Conservation (phyloP, 2,888 invertebrate species). For the Tinea trinotella region DNA sequence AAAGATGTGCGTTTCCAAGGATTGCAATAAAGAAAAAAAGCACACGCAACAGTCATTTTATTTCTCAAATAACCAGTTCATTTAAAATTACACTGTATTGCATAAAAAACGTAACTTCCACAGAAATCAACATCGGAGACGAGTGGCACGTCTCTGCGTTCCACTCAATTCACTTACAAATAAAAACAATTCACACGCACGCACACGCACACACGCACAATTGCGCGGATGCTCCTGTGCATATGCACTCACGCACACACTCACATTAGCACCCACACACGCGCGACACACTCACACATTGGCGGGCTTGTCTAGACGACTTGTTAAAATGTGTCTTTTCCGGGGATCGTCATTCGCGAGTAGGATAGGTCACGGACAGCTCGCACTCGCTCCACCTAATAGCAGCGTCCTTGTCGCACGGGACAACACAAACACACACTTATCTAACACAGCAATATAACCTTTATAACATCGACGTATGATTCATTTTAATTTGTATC, state of each 20-base stretch:
- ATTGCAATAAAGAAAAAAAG: too few relatives aligned
- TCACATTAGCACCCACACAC: constrained; percentile 21
- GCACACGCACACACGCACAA: background rate
- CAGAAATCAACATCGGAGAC: background rate
- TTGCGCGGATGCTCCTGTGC: constrained; percentile 19
- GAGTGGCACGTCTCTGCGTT: background rate
- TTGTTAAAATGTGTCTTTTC: constrained; percentile 64
- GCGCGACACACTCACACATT: constrained; percentile 27
- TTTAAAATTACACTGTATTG: background rate
- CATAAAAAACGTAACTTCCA: background rate
- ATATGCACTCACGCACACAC: constrained; percentile 30
- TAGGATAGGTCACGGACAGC: constrained; percentile 71
- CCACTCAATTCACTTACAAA: background rate
- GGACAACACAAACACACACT: constrained; percentile 25
- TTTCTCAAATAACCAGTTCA: background rate
- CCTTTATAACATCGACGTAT: background rate
- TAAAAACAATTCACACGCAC: background rate
- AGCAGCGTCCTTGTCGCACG: constrained; percentile 31
- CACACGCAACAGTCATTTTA: too few relatives aligned
- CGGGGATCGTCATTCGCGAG: constrained; percentile 69
- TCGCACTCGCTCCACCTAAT: constrained; percentile 39
- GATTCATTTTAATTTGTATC: background rate
- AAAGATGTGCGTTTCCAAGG: too few relatives aligned
- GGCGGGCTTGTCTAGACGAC: constrained; percentile 54
- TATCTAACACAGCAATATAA: constrained; percentile 19